Conservation (phyloP, 1,140 invertebrate genomes). For the Samia ricini region DNA sequence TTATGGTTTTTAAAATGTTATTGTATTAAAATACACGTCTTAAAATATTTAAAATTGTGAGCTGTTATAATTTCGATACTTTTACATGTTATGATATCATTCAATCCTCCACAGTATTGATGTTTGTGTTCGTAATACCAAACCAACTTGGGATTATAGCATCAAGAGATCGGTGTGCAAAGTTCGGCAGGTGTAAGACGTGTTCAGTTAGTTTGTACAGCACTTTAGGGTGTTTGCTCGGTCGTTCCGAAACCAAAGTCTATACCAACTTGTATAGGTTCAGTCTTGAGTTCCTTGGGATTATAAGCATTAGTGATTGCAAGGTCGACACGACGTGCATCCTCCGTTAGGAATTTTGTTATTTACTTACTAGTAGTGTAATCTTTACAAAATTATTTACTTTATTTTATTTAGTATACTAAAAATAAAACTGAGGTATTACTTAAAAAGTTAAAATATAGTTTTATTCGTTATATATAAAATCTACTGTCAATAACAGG, state of each 20-base stretch:
- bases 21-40: neutral
- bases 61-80: neutral
- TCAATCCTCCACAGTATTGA: neutral
- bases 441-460: no score
- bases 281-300: slow-evolving; percentile 33
- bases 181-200: slow-evolving; percentile 49
- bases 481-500: no score
- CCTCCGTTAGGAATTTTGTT: no score
- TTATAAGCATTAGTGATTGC: slow-evolving; percentile 50
- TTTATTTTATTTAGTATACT: no score
- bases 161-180: slow-evolving; percentile 9
- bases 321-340: slow-evolving; percentile 28
- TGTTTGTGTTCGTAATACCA: neutral
- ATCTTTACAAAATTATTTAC: no score
- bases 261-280: slow-evolving; percentile 40
- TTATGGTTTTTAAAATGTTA: neutral
- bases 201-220: slow-evolving; percentile 33
- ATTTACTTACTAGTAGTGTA: no score
- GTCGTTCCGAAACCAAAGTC: slow-evolving; percentile 46
- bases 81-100: neutral
- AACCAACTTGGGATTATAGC: neutral
- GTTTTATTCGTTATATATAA: no score
- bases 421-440: no score
- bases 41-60: neutral
- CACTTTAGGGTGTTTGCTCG: slow-evolving; percentile 51